These are phyloP conservation scores for Triplophysa tibetana DNA, from an alignment of 2,113 vertebrate genomes.

Conservation along the genomic window DNA sequence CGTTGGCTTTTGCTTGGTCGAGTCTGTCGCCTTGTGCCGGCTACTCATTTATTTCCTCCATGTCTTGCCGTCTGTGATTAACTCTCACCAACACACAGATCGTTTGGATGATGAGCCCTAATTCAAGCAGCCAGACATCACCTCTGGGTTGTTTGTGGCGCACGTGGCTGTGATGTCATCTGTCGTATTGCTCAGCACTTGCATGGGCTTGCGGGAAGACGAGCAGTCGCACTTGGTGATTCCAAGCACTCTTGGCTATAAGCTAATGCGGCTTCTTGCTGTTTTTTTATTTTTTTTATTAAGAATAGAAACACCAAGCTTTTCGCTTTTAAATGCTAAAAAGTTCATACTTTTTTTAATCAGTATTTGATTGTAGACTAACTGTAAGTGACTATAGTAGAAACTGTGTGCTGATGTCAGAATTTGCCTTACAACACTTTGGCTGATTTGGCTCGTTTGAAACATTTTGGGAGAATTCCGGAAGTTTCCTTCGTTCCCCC, in stretches of 20 bases:
- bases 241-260: constrained; percentile 1
- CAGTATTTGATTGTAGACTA: background rate
- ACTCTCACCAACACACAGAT: constrained; percentile 42
- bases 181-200: constrained; percentile 25
- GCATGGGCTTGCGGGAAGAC: constrained; percentile 35
- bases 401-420: background rate
- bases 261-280: constrained; percentile 23
- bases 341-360: background rate
- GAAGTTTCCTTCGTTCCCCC: background rate
- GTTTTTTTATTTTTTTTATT: background rate
- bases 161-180: constrained; percentile 35
- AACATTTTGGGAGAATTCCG: background rate
- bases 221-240: background rate
- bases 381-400: background rate
- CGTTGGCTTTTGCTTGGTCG: constrained; percentile 58
- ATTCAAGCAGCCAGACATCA: constrained; percentile 37
- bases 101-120: constrained; percentile 16
- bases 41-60: constrained; percentile 52
- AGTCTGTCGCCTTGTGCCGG: constrained; percentile 56
- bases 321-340: too few relatives aligned
- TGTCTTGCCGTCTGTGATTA: constrained; percentile 54
- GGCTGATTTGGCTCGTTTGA: background rate
- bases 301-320: background rate
- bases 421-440: background rate
- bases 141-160: constrained; percentile 16